These are phyloP conservation scores for Protonemura montana DNA, from an alignment of 2,888 invertebrate genomes.

Conservation along the genomic window DNA sequence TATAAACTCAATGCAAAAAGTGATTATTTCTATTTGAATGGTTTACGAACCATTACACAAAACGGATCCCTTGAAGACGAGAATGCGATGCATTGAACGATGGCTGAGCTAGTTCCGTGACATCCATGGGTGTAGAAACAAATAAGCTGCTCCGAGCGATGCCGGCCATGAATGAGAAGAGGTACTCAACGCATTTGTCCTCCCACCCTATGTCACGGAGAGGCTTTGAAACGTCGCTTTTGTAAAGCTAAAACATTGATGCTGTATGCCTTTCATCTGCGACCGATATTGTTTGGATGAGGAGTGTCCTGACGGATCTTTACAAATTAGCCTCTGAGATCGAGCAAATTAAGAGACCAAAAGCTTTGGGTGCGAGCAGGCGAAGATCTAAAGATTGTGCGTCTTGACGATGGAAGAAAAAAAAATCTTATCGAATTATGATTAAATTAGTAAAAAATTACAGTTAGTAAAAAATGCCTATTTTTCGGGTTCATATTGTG, in stretches of 20 bases:
- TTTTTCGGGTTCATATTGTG: no score
- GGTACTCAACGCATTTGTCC: neutral
- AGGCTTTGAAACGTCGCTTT: neutral
- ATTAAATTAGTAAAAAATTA: no score
- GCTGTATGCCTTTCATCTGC: neutral
- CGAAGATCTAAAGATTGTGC: no score
- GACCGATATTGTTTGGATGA: neutral
- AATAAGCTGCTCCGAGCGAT: neutral
- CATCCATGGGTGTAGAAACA: neutral
- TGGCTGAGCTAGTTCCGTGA: neutral
- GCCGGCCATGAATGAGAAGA: neutral
- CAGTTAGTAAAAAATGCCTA: no score
- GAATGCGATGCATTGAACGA: neutral
- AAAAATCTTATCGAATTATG: no score
- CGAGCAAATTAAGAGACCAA: neutral
- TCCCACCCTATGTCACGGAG: neutral
- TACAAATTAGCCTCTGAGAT: neutral
- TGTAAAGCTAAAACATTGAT: neutral
- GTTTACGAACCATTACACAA: neutral
- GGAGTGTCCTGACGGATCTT: neutral
- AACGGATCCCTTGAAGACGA: neutral
- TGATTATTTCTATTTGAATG: neutral
- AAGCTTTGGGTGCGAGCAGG: no score
- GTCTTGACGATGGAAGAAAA: no score
- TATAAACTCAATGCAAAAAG: no score